Evolutionary conservation across 2,797 vertebrate genomes (phyloP), one percentile per base, ranked within the genome.

Genomic region (Microhierax caerulescens): DNA sequence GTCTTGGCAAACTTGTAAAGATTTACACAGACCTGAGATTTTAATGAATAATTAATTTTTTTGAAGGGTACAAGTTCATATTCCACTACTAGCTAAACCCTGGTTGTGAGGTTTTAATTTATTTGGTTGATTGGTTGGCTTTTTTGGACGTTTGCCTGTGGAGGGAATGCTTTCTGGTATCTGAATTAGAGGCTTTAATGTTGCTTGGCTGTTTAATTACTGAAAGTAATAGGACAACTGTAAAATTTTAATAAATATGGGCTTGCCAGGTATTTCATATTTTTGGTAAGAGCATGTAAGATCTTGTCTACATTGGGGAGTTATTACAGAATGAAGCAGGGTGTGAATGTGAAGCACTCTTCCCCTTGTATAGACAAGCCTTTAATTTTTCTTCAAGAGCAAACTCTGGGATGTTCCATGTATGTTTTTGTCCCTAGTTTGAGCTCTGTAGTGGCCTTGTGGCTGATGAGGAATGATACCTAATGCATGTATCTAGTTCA

Each of bases 261-360:
- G 65, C 79, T 93, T 95, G 93, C 73, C 7, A 30, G 50, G 36
- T 79, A 82, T 78, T 96, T 69, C 11, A 41, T 93, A 81, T 95
- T 96, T 96, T 95, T 96, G 85, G 76, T 96, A 73, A 78, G 79
- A 84, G 43, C 95, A 3, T 84, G 94, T 93, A 59, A 68, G 57
- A 70, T 94, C 94, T 93, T 95, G 95, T 74, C 77, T 89, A 6
- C 32, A 32, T 43, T 13, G 28, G 59, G 39, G 48, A 93, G 74
- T 84, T 93, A 32, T 1, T 91, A 94, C 70, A 76, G 74, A 59
- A 43, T 25, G 53, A 70, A n/a, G 51, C 51, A 63, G 70, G 47
- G 24, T 77, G 86, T 85, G 81, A 91, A 79, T 79, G 43, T 79
- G 84, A 48, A 95, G 59, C n/a, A 5, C 63, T 89, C 51, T 60